These are phyloP conservation scores for Crossaster papposus DNA, from an alignment of 53 echinoderm and acorn worm genomes.

Conservation along the genomic window DNA sequence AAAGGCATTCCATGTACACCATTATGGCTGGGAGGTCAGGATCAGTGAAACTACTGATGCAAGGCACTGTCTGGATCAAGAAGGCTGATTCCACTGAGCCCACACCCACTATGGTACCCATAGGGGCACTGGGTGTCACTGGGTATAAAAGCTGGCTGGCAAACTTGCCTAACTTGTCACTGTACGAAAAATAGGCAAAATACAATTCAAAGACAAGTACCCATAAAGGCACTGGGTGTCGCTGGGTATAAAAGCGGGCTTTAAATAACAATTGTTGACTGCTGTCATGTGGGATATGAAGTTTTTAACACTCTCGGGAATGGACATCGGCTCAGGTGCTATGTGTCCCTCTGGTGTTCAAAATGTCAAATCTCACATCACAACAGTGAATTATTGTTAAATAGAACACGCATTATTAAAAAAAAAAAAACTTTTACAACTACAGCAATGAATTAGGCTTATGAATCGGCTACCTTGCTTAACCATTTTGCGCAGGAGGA, in stretches of 20 bases:
- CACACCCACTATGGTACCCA: constrained; percentile 86
- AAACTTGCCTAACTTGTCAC: constrained; percentile 51
- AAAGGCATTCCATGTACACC: constrained; percentile 97
- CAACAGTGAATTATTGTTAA: no score
- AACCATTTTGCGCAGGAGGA: no score
- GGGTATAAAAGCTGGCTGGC: constrained; percentile 64
- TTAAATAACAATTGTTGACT: no score
- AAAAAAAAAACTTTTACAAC: no score
- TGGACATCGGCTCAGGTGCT: no score
- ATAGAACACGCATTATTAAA: no score
- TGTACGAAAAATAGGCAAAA: constrained; percentile 16
- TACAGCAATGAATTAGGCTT: no score
- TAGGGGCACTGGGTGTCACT: constrained; percentile 13
- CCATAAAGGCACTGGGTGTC: background rate
- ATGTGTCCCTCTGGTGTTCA: no score
- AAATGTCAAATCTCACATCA: no score
- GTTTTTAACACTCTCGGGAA: no score
- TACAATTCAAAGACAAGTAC: background rate
- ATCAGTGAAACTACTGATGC: constrained; percentile 68
- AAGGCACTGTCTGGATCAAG: constrained; percentile 86
- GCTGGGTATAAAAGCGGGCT: background rate
- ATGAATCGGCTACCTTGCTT: no score
- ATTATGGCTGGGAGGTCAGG: constrained; percentile 88
- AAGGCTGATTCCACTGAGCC: constrained; percentile 96
- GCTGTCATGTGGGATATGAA: no score